Percentiles rank a stretch among this genome's conserved stretches.
These are phyloP conservation scores for Sebastes wilsoni DNA, from an alignment of 2,797 vertebrate genomes.

Conservation along the genomic window DNA sequence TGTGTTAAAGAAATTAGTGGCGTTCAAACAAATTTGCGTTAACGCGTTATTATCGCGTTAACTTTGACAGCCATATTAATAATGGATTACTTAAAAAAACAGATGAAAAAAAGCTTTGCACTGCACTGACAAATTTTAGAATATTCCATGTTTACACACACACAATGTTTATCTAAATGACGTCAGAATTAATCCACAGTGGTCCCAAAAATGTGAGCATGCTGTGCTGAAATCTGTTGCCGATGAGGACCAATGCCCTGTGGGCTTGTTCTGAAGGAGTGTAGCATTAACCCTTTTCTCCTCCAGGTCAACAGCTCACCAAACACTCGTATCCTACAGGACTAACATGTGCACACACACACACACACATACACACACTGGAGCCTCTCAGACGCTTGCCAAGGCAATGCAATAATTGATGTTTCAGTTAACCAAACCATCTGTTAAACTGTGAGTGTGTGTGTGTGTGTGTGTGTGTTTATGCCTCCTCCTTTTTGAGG, in stretches of 20 bases:
- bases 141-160: neutral
- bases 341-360: constrained; percentile 40
- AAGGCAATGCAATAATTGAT: constrained; percentile 83
- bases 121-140: neutral
- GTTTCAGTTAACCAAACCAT: constrained; percentile 85
- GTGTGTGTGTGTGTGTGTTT: constrained; percentile 10
- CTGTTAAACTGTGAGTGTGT: constrained; percentile 74
- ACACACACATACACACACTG: constrained; percentile 40
- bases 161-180: constrained; percentile 47
- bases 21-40: rapidly evolving
- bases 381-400: constrained; percentile 68
- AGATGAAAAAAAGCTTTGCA: neutral
- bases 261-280: constrained; percentile 77
- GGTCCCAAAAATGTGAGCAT: constrained; percentile 50
- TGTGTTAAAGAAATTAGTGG: too few relatives aligned
- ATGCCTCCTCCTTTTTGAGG: constrained; percentile 52
- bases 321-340: constrained; percentile 78
- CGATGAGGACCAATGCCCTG: constrained; percentile 67
- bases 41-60: too few relatives aligned
- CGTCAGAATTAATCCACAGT: constrained; percentile 50
- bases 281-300: constrained; percentile 81
- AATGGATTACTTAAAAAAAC: neutral
- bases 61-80: neutral
- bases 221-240: constrained; percentile 78
- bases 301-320: constrained; percentile 81